Percentiles rank a stretch among this genome's conserved stretches.
These are phyloP conservation scores for Acanthacorydalis orientalis DNA, from an alignment of 2,888 invertebrate genomes.

Conservation along the genomic window DNA sequence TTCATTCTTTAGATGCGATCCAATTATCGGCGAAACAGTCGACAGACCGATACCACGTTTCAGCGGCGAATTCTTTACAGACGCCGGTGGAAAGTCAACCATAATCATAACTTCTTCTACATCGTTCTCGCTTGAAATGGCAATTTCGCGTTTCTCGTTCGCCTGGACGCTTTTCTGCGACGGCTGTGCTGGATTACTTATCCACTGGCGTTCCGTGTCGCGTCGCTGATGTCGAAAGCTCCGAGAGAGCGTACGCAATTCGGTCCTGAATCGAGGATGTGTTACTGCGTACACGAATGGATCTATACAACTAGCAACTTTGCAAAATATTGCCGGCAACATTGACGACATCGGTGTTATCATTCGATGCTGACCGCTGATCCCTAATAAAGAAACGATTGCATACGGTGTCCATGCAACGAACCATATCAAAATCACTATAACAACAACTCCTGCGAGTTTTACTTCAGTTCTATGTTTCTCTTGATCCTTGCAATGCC, in stretches of 20 bases:
- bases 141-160: conserved; percentile 6
- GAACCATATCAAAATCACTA: conserved; percentile 57
- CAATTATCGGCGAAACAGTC: conserved; percentile 6
- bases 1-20: conserved; percentile 6
- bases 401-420: conserved; percentile 73
- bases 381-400: conserved; percentile 54
- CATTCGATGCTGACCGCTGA: conserved; percentile 37
- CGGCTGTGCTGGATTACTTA: background rate
- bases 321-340: conserved; percentile 66
- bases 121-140: conserved; percentile 24
- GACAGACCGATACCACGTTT: conserved; percentile 1
- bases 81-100: conserved; percentile 27
- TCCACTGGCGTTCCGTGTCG: conserved; percentile 7
- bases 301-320: conserved; percentile 65
- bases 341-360: conserved; percentile 55
- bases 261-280: conserved; percentile 57
- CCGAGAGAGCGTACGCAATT: conserved; percentile 30
- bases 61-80: conserved; percentile 17
- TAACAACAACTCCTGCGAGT: conserved; percentile 48
- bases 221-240: conserved; percentile 6
- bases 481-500: conserved; percentile 41
- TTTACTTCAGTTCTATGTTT: conserved; percentile 55
- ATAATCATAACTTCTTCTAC: conserved; percentile 37
- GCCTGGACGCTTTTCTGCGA: conserved; percentile 19
- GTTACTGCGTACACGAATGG: conserved; percentile 66